These are phyloP conservation scores for Argentina silus DNA, from an alignment of 2,797 vertebrate species.

Conservation along the genomic window DNA sequence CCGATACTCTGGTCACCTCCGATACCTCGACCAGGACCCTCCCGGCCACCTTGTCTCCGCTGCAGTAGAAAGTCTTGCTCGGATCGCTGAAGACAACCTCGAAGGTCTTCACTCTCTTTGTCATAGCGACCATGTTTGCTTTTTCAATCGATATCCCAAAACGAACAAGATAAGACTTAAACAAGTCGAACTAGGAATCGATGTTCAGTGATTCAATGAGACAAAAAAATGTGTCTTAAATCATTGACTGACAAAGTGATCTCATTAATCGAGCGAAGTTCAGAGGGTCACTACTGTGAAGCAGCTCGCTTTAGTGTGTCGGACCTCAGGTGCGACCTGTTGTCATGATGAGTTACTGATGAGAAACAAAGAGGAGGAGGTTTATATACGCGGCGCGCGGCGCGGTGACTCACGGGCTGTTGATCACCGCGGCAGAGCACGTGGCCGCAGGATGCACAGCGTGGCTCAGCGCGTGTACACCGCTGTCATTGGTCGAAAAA, in stretches of 20 bases:
- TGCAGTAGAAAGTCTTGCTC: slow-evolving; percentile 82
- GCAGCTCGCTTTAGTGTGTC: background rate
- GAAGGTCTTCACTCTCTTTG: slow-evolving; percentile 85
- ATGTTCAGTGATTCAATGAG: background rate
- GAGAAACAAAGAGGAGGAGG: background rate
- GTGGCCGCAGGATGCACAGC: slow-evolving; percentile 45
- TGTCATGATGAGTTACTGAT: background rate
- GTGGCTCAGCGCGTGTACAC: slow-evolving; percentile 87
- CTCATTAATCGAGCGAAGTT: background rate
- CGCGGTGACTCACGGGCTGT: slow-evolving; percentile 43
- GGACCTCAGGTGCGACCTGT: background rate
- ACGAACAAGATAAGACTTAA: background rate
- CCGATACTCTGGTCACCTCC: slow-evolving; percentile 82
- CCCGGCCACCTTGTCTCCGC: slow-evolving; percentile 89
- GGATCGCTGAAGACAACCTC: slow-evolving; percentile 82
- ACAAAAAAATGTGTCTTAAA: too few species aligned
- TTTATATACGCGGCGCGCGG: slow-evolving; percentile 69
- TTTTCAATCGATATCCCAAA: background rate
- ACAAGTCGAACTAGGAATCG: background rate
- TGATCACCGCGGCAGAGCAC: slow-evolving; percentile 40
- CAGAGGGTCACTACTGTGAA: background rate
- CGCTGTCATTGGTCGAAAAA: slow-evolving; percentile 79
- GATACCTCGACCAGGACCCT: slow-evolving; percentile 84
- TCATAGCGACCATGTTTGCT: slow-evolving; percentile 86
- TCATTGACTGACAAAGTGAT: background rate